Percentiles rank a stretch among this genome's conserved stretches.
Conservation (phyloP, 2,888 invertebrate species). For the Caenorhabditis sp. region DNA sequence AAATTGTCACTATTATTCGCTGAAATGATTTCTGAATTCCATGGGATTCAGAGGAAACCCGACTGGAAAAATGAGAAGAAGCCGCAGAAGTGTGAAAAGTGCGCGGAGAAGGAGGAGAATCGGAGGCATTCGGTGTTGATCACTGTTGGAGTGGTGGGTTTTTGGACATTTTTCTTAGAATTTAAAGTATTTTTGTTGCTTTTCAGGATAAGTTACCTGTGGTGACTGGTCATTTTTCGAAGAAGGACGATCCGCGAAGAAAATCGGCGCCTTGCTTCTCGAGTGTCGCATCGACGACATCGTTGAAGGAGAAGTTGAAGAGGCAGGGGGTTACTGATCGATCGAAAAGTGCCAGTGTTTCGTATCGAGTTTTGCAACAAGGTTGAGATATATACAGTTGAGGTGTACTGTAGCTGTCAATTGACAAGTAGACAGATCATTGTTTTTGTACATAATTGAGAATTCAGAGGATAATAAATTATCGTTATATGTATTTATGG, state of each 20-base stretch:
- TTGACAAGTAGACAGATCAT: too few species aligned
- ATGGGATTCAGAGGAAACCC: constrained; percentile 19
- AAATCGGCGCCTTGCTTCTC: neutral
- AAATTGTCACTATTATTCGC: constrained; percentile 2
- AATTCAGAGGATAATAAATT: too few species aligned
- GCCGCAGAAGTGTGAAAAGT: constrained; percentile 14
- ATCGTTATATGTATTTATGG: too few species aligned
- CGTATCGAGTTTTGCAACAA: too few species aligned
- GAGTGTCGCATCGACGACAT: neutral
- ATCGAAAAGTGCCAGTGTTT: too few species aligned
- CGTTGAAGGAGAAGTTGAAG: neutral
- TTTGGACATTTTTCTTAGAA: neutral
- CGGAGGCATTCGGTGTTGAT: constrained; percentile 23
- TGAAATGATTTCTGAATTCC: constrained; percentile 28
- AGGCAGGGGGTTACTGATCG: too few species aligned
- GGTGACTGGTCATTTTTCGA: neutral
- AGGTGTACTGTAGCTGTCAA: too few species aligned
- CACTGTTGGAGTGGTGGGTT: constrained; percentile 21
- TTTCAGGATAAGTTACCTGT: constrained; percentile 4
- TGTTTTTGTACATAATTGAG: too few species aligned
- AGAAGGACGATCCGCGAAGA: neutral
- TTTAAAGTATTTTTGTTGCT: constrained; percentile 1
- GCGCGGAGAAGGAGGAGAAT: neutral
- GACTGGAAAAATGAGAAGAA: constrained; percentile 14
- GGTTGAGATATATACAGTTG: too few species aligned